Percentiles rank a stretch among this genome's conserved stretches.
phyloP scores from a whole-genome alignment of 2,888 invertebrate species.

The Andrena hattorfiana region DNA sequence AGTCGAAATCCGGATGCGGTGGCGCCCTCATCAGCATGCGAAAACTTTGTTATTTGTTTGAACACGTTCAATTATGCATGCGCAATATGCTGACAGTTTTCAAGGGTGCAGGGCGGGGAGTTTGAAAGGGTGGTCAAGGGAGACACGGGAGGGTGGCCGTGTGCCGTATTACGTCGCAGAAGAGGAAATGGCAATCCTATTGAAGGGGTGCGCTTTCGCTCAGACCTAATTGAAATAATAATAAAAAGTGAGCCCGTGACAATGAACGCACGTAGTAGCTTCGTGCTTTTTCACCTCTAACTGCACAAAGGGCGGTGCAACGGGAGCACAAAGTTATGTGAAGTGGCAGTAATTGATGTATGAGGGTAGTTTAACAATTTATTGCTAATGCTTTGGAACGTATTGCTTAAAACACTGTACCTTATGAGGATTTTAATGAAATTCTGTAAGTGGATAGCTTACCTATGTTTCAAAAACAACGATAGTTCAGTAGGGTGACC shows the following conservation, averaged over 20 bases:
- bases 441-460: too few relatives aligned
- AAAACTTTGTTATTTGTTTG: conserved; percentile 84
- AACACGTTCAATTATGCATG: conserved; percentile 84
- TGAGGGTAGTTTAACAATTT: too few relatives aligned
- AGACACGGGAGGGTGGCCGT: background rate
- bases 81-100: conserved; percentile 82
- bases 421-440: too few relatives aligned
- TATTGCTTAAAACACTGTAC: too few relatives aligned
- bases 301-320: background rate
- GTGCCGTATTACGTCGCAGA: conserved; percentile 45
- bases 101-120: conserved; percentile 46
- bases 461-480: too few relatives aligned
- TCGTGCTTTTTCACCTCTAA: conserved; percentile 62
- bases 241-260: conserved; percentile 77
- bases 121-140: conserved; percentile 57
- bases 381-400: too few relatives aligned
- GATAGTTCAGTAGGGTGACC: too few relatives aligned
- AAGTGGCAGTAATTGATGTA: background rate
- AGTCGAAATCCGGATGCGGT: conserved; percentile 76
- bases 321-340: background rate
- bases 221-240: conserved; percentile 80
- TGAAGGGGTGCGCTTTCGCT: conserved; percentile 67
- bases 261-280: conserved; percentile 74
- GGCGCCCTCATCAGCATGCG: conserved; percentile 80
- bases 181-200: conserved; percentile 48